phyloP scores from a whole-genome alignment of 1,140 invertebrate species.

The Rhopalosiphum maidis region DNA sequence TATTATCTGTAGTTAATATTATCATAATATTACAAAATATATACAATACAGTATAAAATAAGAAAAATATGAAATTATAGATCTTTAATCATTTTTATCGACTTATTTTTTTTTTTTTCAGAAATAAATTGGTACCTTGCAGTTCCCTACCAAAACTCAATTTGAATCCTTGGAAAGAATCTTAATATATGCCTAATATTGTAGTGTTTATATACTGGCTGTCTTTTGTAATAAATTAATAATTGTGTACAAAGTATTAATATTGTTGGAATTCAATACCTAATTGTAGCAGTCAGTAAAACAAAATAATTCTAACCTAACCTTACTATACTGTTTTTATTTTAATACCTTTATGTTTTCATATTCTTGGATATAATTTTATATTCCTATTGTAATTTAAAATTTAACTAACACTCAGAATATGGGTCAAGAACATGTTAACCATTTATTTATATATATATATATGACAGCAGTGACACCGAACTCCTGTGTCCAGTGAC shows the following conservation, averaged over 20 bases:
- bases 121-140: not conserved
- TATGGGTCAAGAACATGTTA: no score
- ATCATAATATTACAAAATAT: not conserved
- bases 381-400: no score
- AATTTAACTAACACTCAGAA: no score
- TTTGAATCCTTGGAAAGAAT: not conserved
- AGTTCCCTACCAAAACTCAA: not conserved
- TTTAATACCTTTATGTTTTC: no score
- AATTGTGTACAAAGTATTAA: not conserved
- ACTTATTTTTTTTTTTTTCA: slow-evolving; percentile 22
- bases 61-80: not conserved
- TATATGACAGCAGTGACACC: no score
- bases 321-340: no score
- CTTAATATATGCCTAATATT: not conserved
- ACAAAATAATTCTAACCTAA: not conserved
- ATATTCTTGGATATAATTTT: no score
- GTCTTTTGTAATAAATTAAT: not conserved
- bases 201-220: not conserved
- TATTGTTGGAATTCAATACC: not conserved
- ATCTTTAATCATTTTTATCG: not conserved
- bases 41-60: not conserved
- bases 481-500: no score
- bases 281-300: not conserved
- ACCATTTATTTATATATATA: no score
- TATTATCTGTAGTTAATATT: not conserved